Evolutionary conservation across 2,888 invertebrate genomes (phyloP).

Genomic region (Chydorus sphaericus): DNA sequence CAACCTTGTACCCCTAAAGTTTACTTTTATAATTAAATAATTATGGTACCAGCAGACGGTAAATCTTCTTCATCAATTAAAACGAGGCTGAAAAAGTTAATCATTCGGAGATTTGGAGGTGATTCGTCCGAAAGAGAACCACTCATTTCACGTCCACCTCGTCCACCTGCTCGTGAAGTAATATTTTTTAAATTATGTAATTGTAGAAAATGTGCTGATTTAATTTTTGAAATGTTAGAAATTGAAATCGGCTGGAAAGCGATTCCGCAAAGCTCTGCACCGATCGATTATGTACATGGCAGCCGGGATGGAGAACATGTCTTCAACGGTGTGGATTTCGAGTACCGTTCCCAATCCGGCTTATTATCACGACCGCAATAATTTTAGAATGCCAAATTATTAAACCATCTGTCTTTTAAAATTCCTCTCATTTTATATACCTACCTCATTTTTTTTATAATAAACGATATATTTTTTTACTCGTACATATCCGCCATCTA

Average conservation of each 20-base stretch:
- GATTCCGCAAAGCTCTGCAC: constrained; percentile 1
- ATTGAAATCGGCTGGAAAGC: constrained; percentile 5
- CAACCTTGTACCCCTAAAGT: too few relatives aligned
- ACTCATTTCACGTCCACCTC: not conserved
- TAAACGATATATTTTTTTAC: too few relatives aligned
- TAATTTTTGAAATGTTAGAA: not conserved
- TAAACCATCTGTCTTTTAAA: not conserved
- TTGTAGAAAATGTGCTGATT: not conserved
- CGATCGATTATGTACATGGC: constrained; percentile 7
- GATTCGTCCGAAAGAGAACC: not conserved
- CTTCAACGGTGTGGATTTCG: not conserved
- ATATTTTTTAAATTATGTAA: not conserved
- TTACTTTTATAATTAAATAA: too few relatives aligned
- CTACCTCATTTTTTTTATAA: too few relatives aligned
- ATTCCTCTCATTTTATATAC: not conserved
- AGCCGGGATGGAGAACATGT: constrained; percentile 7
- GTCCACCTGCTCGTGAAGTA: not conserved
- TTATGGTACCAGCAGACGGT: too few relatives aligned
- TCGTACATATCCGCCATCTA: too few relatives aligned
- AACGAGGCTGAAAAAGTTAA: not conserved
- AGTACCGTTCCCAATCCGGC: constrained; percentile 1
- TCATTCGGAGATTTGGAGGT: not conserved
- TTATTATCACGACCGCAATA: constrained; percentile 5
- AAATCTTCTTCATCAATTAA: not conserved
- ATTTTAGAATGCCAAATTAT: too few relatives aligned